phyloP scores from a whole-genome alignment of 30 jellyfish, hydroid and myxozoan genomes.

The Catostylus mosaicus region DNA sequence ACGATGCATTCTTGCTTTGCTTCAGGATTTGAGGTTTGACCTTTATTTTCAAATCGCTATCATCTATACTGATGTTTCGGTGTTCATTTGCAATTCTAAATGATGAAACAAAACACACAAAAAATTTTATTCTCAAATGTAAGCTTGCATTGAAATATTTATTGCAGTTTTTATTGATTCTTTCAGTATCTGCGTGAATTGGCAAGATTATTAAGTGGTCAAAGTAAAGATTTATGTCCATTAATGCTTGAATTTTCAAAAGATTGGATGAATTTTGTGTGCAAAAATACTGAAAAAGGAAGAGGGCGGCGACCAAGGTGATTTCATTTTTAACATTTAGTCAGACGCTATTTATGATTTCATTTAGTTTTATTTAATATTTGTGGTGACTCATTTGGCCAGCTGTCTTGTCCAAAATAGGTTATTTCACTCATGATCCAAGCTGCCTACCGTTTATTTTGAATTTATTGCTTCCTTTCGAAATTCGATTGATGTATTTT shows the following conservation, averaged over 20 bases:
- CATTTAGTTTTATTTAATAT: neutral
- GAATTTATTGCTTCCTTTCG: too few species aligned
- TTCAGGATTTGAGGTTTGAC: constrained; percentile 97
- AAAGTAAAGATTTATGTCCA: constrained; percentile 63
- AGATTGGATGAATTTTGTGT: constrained; percentile 88
- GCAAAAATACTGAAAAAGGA: constrained; percentile 77
- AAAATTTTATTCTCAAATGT: too few species aligned
- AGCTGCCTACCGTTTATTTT: too few species aligned
- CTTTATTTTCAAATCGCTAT: neutral
- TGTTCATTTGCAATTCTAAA: too few species aligned
- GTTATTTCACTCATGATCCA: too few species aligned
- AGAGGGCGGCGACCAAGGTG: constrained; percentile 95
- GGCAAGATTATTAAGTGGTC: constrained; percentile 80
- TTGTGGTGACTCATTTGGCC: too few species aligned
- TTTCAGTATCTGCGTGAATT: constrained; percentile 92
- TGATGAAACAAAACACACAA: too few species aligned
- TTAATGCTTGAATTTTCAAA: constrained; percentile 69
- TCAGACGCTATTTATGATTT: neutral
- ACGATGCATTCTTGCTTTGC: constrained; percentile 83
- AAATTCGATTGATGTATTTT: too few species aligned
- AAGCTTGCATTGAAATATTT: too few species aligned
- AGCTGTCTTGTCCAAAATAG: too few species aligned
- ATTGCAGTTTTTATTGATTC: too few species aligned
- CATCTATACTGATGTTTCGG: too few species aligned
- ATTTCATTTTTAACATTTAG: neutral